A percentile compares a stretch with the other conserved stretches of the same genome.
These are phyloP conservation scores for Elephas maximus DNA, from an alignment of 2,113 vertebrate genomes.

Conservation along the genomic window DNA sequence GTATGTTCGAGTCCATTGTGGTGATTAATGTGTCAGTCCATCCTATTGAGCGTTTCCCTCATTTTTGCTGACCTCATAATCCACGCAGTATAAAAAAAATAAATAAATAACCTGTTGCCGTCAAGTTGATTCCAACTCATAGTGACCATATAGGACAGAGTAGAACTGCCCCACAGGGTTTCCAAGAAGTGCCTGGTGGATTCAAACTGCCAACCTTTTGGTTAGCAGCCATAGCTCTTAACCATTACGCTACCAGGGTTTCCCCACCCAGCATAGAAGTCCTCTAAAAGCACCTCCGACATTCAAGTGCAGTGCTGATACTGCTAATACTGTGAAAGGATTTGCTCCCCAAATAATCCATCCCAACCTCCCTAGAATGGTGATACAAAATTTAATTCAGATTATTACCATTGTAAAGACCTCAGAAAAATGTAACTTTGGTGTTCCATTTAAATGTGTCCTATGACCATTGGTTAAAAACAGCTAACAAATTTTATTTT, in stretches of 20 bases:
- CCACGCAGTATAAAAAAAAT: background rate
- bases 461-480: background rate
- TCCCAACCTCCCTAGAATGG: background rate
- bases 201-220: too few relatives aligned
- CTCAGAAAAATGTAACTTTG: conserved; percentile 39
- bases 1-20: too few relatives aligned
- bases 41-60: too few relatives aligned
- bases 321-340: background rate
- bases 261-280: background rate
- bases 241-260: too few relatives aligned
- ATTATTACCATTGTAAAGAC: conserved; percentile 4
- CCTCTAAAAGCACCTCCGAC: background rate
- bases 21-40: too few relatives aligned
- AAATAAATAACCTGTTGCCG: too few relatives aligned
- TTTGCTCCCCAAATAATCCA: background rate
- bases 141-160: too few relatives aligned
- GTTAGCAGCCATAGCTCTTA: too few relatives aligned
- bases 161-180: too few relatives aligned
- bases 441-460: conserved; percentile 17
- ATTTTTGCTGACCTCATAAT: too few relatives aligned
- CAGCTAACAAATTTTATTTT: conserved; percentile 19
- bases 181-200: too few relatives aligned
- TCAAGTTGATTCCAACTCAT: too few relatives aligned
- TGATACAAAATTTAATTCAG: background rate
- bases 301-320: background rate